A percentile compares a stretch with the other conserved stretches of the same genome.
phyloP scores from a whole-genome alignment of 2,113 vertebrate genomes.

The Oncorhynchus tshawytscha region DNA sequence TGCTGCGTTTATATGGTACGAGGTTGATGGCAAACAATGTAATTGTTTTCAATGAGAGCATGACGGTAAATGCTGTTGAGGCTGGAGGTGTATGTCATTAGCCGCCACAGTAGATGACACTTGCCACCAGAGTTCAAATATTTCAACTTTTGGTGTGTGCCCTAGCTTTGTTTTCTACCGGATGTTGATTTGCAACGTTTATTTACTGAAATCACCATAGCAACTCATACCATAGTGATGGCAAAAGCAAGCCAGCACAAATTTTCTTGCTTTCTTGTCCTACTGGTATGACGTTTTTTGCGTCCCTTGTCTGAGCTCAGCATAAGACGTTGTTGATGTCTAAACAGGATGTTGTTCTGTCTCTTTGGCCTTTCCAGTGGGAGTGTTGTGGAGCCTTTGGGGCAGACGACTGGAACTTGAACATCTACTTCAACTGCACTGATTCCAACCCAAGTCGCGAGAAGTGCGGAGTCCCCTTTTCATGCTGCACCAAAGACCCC shows the following conservation, averaged over 20 bases:
- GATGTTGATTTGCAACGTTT: background rate
- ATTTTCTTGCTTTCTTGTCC: background rate
- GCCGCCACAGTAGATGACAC: too few relatives aligned
- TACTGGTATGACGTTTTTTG: background rate
- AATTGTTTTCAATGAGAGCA: too few relatives aligned
- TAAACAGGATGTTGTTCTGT: background rate
- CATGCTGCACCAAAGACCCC: conserved; percentile 97
- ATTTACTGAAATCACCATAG: background rate
- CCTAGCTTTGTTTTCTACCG: too few relatives aligned
- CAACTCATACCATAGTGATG: too few relatives aligned
- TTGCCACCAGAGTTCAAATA: too few relatives aligned
- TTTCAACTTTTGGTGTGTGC: too few relatives aligned
- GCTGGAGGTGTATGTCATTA: too few relatives aligned
- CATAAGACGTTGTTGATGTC: background rate
- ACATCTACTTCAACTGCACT: conserved; percentile 99
- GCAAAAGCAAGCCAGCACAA: too few relatives aligned
- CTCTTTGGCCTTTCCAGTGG: conserved; percentile 78
- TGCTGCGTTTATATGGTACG: too few relatives aligned
- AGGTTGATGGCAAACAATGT: too few relatives aligned
- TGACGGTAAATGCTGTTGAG: too few relatives aligned
- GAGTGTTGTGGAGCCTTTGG: conserved; percentile 97
- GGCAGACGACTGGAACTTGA: conserved; percentile 97
- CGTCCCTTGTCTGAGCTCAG: background rate
- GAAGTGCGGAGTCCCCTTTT: conserved; percentile 95
- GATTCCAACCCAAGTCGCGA: conserved; percentile 95